phyloP scores from a whole-genome alignment of 2,113 vertebrate genomes.

The Zosterops pallidus region DNA sequence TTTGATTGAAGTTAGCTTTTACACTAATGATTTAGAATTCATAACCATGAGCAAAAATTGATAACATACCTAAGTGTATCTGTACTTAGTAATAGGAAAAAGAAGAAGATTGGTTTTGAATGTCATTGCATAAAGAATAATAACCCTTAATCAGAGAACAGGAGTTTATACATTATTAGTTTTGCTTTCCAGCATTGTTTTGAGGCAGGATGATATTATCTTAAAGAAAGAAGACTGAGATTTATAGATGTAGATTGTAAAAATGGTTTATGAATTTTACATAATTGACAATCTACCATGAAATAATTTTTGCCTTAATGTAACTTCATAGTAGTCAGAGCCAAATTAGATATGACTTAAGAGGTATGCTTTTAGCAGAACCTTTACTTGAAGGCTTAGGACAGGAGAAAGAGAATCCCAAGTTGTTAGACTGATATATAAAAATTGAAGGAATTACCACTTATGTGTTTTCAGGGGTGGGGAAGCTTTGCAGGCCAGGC shows the following conservation, averaged over 20 bases:
- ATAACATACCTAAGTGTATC: neutral
- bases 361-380: neutral
- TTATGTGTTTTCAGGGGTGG: rapidly evolving
- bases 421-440: neutral
- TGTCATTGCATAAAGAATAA: neutral
- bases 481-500: neutral
- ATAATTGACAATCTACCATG: neutral
- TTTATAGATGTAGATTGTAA: neutral
- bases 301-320: neutral
- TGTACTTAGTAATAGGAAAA: neutral
- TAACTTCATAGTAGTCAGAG: neutral
- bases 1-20: neutral
- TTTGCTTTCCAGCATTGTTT: neutral
- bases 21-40: neutral
- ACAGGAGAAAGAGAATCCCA: neutral
- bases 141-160: neutral
- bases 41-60: conserved; percentile 9
- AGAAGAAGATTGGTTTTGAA: neutral
- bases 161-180: neutral
- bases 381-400: neutral
- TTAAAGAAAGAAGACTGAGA: neutral
- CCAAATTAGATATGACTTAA: neutral
- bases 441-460: neutral
- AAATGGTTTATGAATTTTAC: neutral
- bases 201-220: neutral